These are phyloP conservation scores for Trachelus stipa DNA, from an alignment of 2,888 invertebrate species.

Conservation along the genomic window DNA sequence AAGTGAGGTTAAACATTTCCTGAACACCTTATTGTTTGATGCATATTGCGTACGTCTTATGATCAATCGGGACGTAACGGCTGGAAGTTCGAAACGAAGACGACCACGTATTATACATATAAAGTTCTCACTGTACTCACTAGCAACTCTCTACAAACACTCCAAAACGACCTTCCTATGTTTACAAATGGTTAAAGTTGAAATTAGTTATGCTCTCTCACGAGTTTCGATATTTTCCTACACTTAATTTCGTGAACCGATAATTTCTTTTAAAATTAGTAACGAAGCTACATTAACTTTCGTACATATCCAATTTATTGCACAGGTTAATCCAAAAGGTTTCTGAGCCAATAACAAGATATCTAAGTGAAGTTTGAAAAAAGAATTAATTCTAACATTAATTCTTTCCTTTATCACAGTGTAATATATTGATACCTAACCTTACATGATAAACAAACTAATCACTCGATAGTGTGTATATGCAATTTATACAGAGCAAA, in stretches of 20 bases:
- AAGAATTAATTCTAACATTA: background rate
- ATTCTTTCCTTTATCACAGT: background rate
- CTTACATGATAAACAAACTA: background rate
- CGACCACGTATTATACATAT: background rate
- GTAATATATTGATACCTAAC: background rate
- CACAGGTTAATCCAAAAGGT: background rate
- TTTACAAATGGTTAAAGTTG: background rate
- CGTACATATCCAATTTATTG: background rate
- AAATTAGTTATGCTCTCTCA: background rate
- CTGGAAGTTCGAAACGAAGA: background rate
- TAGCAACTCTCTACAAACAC: background rate
- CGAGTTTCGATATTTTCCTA: background rate
- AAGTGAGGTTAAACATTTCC: background rate
- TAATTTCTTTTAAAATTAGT: background rate
- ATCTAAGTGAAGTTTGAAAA: background rate
- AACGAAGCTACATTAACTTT: background rate
- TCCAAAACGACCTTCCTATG: background rate
- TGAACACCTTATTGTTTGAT: background rate
- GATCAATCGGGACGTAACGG: background rate
- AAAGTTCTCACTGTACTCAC: background rate
- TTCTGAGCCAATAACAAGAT: background rate
- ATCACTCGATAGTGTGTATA: background rate
- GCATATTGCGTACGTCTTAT: background rate
- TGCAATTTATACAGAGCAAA: background rate
- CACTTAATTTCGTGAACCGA: background rate